Evolutionary conservation across 2,888 invertebrate genomes (phyloP).

Genomic region (Ptilodon capucinus): DNA sequence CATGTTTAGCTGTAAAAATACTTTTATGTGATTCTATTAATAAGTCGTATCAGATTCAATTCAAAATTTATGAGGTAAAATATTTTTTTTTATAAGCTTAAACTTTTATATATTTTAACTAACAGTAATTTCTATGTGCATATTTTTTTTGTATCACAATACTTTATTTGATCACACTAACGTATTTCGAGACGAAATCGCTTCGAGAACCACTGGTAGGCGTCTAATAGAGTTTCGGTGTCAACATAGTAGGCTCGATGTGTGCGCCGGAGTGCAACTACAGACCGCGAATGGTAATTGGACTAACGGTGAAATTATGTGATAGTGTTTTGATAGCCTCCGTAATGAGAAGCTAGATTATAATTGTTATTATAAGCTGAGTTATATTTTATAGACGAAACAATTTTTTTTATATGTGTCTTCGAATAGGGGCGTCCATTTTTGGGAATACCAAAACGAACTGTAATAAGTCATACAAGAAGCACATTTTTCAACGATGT

Average conservation of each 20-base stretch:
- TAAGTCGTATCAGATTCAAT: neutral
- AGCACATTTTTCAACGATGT: too few relatives aligned
- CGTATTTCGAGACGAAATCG: neutral
- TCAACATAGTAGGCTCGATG: slow-evolving; percentile 43
- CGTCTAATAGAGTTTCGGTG: slow-evolving; percentile 44
- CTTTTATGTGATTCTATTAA: neutral
- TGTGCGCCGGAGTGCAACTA: slow-evolving; percentile 41
- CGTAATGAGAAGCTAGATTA: slow-evolving; percentile 3
- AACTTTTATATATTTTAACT: too few relatives aligned
- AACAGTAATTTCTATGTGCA: too few relatives aligned
- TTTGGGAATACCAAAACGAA: too few relatives aligned
- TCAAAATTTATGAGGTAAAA: neutral
- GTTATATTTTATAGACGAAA: neutral
- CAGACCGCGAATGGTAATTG: slow-evolving; percentile 63
- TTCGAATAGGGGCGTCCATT: too few relatives aligned
- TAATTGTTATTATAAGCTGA: neutral
- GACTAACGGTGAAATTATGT: slow-evolving; percentile 54
- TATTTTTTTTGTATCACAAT: too few relatives aligned
- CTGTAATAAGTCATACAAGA: too few relatives aligned
- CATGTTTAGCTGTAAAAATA: neutral
- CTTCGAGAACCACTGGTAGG: slow-evolving; percentile 32
- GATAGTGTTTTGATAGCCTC: slow-evolving; percentile 37
- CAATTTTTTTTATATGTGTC: too few relatives aligned
- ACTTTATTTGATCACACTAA: too few relatives aligned
- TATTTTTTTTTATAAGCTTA: neutral